A percentile compares a stretch with the other conserved stretches of the same genome.
Conservation (phyloP, 2,888 invertebrate species). For the Caenorhabditis macrosperma region DNA sequence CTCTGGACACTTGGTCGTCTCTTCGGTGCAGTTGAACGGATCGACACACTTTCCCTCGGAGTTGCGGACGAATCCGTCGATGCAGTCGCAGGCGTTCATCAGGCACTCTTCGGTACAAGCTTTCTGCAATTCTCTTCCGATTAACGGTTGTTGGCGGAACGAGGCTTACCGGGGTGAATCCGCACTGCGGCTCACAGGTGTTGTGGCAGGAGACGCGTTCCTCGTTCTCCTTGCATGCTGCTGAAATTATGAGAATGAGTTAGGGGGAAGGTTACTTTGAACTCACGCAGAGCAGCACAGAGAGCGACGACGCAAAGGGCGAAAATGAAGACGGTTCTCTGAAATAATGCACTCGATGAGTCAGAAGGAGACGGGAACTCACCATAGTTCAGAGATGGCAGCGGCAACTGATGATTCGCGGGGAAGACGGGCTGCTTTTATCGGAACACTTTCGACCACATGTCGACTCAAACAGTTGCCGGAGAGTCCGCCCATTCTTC, state of each 20-base stretch:
- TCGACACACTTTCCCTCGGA: slow-evolving; percentile 24
- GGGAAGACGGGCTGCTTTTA: neutral
- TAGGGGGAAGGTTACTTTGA: neutral
- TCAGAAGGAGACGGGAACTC: slow-evolving; percentile 1
- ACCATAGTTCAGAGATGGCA: slow-evolving; percentile 8
- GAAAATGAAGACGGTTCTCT: slow-evolving; percentile 8
- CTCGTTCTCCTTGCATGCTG: slow-evolving; percentile 38
- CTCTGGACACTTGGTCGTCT: slow-evolving; percentile 33
- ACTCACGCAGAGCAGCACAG: neutral
- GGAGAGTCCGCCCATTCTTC: slow-evolving; percentile 15
- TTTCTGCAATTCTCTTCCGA: slow-evolving; percentile 3
- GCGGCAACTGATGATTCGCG: slow-evolving; percentile 8
- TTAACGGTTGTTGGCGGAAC: neutral
- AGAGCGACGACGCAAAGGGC: neutral
- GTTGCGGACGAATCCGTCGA: slow-evolving; percentile 47
- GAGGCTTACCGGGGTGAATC: slow-evolving; percentile 32
- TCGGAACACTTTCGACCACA: slow-evolving; percentile 25
- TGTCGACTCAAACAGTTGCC: slow-evolving; percentile 21
- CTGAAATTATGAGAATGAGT: slow-evolving; percentile 6
- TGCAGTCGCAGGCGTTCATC: slow-evolving; percentile 45
- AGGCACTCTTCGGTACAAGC: slow-evolving; percentile 45
- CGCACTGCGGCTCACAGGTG: slow-evolving; percentile 54
- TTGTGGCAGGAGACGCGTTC: slow-evolving; percentile 44
- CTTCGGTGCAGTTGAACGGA: slow-evolving; percentile 20
- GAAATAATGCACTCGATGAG: neutral